Base-by-base conservation (phyloP, 2,113 vertebrate species). In the Epinephelus moara region DNA sequence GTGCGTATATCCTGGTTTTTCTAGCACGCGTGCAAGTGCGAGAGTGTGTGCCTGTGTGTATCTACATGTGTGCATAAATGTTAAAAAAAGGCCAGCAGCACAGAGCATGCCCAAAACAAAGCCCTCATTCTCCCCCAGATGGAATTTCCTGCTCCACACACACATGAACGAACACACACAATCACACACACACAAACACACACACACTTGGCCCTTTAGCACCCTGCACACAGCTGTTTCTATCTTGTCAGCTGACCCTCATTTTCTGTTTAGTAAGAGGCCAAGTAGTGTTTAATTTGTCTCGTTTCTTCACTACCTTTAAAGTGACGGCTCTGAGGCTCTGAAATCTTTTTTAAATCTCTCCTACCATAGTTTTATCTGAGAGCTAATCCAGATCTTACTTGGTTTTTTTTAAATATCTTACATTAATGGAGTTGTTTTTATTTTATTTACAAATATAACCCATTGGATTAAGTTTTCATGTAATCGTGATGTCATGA, bases 211-310 rank as follows among this genome's bases (percentile, higher is more conserved):
- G 40, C 75, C 78, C 72, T 81, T 85, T 59, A 73, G 23, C 88
- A 85, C 81, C 82, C 85, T 82, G 81, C 63, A 82, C 88, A 93
- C 72, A 91, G 81, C 85, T 92, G 93, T 94, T 94, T 69, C 90
- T 90, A 88, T 92, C 91, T 93, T 80, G 93, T 94, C 94, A 95
- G 75, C 91, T 94, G 94, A 94, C 84, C 83, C 78, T 93, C 68
- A 78, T 90, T 91, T 91, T 93, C 79, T 90, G 80, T 92, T 91
- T 88, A 92, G 73, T 70, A 17, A 55, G 71, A 75, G 87, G 78
- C 84, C 81, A 86, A 75, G 60, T 42, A 19, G 62, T 64, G 70
- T 89, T 85, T 89, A 72, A 89, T 90, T 68, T 83, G 75, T 78
- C 69, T 27, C 55, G n/a, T 53, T 66, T 70, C 67, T 66, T 21